A percentile compares a stretch with the other conserved stretches of the same genome.
Conservation (phyloP, 37 sponge, comb jelly and placozoan species). For the Axinella damicornis region DNA sequence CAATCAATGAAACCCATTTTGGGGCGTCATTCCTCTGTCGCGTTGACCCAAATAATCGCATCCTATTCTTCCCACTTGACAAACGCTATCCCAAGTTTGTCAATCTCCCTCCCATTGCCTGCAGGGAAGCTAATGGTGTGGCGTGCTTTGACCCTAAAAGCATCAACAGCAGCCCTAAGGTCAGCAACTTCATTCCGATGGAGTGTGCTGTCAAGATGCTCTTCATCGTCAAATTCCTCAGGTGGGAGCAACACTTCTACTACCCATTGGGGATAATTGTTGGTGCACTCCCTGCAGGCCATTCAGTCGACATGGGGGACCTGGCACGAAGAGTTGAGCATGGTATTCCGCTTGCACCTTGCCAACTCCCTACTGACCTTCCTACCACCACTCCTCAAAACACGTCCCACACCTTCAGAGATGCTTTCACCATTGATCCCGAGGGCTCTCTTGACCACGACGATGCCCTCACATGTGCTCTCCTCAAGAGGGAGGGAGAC, state of each 20-base stretch:
- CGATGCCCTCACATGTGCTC: slow-evolving; percentile 16
- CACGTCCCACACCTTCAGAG: background rate
- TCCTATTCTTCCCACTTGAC: slow-evolving; percentile 61
- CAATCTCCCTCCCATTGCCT: slow-evolving; percentile 40
- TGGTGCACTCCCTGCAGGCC: slow-evolving; percentile 23
- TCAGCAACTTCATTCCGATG: slow-evolving; percentile 32
- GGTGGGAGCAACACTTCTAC: slow-evolving; percentile 1
- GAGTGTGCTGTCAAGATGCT: slow-evolving; percentile 23
- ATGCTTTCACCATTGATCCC: slow-evolving; percentile 40
- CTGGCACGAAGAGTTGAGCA: background rate
- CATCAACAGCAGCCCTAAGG: background rate
- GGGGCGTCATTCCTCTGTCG: slow-evolving; percentile 29
- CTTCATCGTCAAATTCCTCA: slow-evolving; percentile 34
- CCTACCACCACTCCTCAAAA: no score
- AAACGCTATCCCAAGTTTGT: slow-evolving; percentile 51
- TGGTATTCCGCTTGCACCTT: background rate
- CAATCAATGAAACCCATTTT: background rate
- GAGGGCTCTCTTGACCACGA: slow-evolving; percentile 20
- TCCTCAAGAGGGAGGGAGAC: background rate
- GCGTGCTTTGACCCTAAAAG: slow-evolving; percentile 41
- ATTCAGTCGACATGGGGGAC: background rate
- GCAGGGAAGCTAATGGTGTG: background rate
- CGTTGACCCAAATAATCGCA: slow-evolving; percentile 46
- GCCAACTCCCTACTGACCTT: background rate
- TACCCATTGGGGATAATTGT: slow-evolving; percentile 43